Conservation (phyloP, 2,797 vertebrate genomes). For the Dromococcyx pavoninus region DNA sequence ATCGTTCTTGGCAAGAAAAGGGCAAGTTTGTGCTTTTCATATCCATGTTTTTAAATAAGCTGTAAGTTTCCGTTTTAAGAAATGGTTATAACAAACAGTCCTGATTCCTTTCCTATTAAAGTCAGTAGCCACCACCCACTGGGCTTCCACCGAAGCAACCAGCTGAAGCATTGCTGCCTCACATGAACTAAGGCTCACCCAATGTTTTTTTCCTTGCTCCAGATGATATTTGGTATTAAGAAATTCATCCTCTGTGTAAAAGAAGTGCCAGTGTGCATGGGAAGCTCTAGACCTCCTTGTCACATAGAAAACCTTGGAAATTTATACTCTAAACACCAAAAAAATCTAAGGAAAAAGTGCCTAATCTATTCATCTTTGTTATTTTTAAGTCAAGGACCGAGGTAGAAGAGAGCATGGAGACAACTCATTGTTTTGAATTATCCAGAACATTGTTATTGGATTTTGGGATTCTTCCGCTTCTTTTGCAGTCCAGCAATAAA, state of each 20-base stretch:
- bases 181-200: neutral
- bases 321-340: neutral
- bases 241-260: neutral
- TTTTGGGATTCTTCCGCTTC: neutral
- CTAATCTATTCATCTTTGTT: neutral
- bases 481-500: neutral
- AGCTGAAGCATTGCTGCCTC: neutral
- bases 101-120: conserved; percentile 53
- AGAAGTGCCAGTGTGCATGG: neutral
- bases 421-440: conserved; percentile 1
- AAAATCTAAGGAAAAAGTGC: neutral
- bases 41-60: conserved; percentile 25
- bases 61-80: conserved; percentile 59
- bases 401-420: neutral
- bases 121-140: conserved; percentile 1
- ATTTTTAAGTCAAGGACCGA: neutral
- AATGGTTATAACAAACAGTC: conserved; percentile 12
- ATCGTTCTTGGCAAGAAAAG: conserved; percentile 24
- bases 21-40: conserved; percentile 21
- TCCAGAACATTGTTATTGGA: neutral
- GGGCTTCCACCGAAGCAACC: accelerated
- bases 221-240: neutral
- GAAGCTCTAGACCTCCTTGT: neutral
- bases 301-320: neutral
- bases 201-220: neutral